Conservation (phyloP, 2,888 invertebrate species). For the Polyommatus icarus region DNA sequence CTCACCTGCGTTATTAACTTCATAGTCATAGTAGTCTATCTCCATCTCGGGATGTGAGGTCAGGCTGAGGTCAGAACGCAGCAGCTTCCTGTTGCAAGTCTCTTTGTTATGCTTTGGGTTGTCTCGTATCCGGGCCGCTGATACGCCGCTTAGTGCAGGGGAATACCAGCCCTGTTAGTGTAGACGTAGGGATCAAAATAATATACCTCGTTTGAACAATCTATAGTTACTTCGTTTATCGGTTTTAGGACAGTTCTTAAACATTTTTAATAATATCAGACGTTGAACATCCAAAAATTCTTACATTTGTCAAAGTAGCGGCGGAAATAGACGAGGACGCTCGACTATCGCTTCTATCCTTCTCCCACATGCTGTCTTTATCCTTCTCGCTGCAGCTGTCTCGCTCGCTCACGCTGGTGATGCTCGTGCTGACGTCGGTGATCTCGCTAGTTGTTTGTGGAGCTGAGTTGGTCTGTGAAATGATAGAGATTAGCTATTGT, state of each 20-base stretch:
- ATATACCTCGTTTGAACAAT: no score
- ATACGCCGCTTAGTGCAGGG: conserved; percentile 84
- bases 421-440: conserved; percentile 67
- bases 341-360: conserved; percentile 68
- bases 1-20: conserved; percentile 85
- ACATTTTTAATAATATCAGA: no score
- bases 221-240: no score
- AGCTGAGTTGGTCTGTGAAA: conserved; percentile 50
- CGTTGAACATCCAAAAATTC: conserved; percentile 41
- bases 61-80: conserved; percentile 88
- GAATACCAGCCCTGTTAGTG: conserved; percentile 84
- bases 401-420: conserved; percentile 66
- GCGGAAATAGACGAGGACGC: conserved; percentile 77
- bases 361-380: conserved; percentile 69
- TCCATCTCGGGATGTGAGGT: conserved; percentile 89
- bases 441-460: conserved; percentile 59
- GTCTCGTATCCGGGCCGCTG: conserved; percentile 84
- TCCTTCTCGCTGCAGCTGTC: conserved; percentile 70
- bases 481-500: neutral
- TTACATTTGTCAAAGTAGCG: conserved; percentile 83
- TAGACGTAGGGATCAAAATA: neutral
- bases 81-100: conserved; percentile 84
- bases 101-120: conserved; percentile 89
- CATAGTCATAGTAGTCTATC: conserved; percentile 93
- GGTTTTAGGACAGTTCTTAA: no score